These are phyloP conservation scores for Thereva nobilitata DNA, from an alignment of 2,888 invertebrate species.

Conservation along the genomic window DNA sequence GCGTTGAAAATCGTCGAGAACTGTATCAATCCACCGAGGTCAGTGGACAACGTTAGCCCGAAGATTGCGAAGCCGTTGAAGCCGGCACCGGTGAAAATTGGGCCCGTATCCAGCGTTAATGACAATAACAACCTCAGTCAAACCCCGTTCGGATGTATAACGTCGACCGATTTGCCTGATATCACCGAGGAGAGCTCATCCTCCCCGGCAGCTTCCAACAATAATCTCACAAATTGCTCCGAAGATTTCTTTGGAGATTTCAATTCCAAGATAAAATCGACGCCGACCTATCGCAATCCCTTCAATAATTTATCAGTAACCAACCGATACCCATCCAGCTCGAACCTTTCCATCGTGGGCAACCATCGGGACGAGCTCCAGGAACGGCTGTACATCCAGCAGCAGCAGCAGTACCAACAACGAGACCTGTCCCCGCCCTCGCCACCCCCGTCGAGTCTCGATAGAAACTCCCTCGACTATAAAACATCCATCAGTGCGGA, in stretches of 20 bases:
- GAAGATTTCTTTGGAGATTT: conserved; percentile 19
- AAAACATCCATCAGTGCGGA: not conserved
- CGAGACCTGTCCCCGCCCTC: conserved; percentile 10
- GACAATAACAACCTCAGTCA: conserved; percentile 34
- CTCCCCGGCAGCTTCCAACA: conserved; percentile 13
- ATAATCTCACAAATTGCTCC: conserved; percentile 3
- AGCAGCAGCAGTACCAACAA: conserved; percentile 22
- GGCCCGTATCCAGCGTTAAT: conserved; percentile 1
- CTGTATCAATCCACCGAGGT: no score
- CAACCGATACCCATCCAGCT: conserved; percentile 42
- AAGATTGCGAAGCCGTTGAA: no score
- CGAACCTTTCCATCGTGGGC: conserved; percentile 41
- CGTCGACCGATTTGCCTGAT: conserved; percentile 39
- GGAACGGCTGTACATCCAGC: conserved; percentile 8
- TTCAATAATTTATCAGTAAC: conserved; percentile 38
- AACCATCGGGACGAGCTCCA: conserved; percentile 32
- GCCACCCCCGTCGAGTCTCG: not conserved
- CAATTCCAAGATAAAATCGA: not conserved
- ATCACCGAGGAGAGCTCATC: conserved; percentile 41
- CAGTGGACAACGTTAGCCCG: no score
- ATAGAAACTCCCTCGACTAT: not conserved
- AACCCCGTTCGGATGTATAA: conserved; percentile 6
- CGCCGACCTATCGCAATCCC: conserved; percentile 24
- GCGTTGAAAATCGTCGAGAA: no score
- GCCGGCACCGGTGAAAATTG: no score